Evolutionary conservation across 1,140 invertebrate species (phyloP).

Genomic region (Sarcophaga bullata): DNA sequence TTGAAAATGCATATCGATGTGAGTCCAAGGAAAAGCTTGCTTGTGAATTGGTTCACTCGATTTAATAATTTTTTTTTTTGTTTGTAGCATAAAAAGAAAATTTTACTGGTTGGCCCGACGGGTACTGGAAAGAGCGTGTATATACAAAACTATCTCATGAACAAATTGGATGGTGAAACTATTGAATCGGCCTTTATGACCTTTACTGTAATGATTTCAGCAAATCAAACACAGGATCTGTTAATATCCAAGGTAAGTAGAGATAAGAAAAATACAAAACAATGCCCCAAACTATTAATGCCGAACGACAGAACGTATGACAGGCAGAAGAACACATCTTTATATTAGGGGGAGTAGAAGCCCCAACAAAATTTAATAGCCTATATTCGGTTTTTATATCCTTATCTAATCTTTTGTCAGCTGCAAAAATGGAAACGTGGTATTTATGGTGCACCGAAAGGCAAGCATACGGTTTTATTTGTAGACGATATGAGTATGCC

Average conservation of each 20-base stretch:
- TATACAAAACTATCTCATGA: conserved; percentile 86
- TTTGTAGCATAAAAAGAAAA: conserved; percentile 71
- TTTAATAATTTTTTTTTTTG: not conserved
- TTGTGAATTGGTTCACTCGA: not conserved
- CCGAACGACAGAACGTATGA: too few species aligned
- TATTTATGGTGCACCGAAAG: conserved; percentile 82
- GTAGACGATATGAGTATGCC: conserved; percentile 96
- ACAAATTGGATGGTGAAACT: conserved; percentile 76
- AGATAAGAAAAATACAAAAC: too few species aligned
- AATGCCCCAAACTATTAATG: too few species aligned
- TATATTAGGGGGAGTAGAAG: too few species aligned
- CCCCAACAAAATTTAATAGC: not conserved
- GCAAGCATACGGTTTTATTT: conserved; percentile 83
- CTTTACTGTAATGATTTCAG: conserved; percentile 88
- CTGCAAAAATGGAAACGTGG: conserved; percentile 77
- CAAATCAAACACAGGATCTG: conserved; percentile 88
- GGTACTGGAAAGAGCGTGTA: conserved; percentile 94
- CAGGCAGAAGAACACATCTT: too few species aligned
- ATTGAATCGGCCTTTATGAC: conserved; percentile 86
- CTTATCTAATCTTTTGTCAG: conserved; percentile 20
- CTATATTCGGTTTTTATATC: not conserved
- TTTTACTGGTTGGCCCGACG: conserved; percentile 88
- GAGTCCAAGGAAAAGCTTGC: not conserved
- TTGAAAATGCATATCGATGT: conserved; percentile 73
- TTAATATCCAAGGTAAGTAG: conserved; percentile 82